Percentiles rank a stretch among this genome's conserved stretches.
Evolutionary conservation across 2,888 invertebrate genomes (phyloP).

Genomic region (Tetranychus piercei): DNA sequence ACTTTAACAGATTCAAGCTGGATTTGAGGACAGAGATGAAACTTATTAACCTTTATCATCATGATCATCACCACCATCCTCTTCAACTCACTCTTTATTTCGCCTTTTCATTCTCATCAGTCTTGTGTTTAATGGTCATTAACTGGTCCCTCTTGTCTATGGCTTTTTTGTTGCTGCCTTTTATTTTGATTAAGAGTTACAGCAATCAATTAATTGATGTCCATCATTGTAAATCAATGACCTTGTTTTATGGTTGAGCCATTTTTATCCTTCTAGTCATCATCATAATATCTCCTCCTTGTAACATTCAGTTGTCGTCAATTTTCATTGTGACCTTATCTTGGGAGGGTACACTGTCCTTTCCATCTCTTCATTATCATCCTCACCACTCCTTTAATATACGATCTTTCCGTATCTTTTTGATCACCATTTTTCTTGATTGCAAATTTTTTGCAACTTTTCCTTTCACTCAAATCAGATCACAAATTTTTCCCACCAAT

Average conservation of each 20-base stretch:
- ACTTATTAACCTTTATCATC: no score
- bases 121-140: neutral
- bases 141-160: neutral
- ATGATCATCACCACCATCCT: neutral
- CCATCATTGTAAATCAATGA: constrained; percentile 1
- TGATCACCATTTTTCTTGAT: neutral
- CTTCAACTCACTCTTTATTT: neutral
- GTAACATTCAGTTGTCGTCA: neutral
- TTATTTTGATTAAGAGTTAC: neutral
- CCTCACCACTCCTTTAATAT: neutral
- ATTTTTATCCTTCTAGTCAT: neutral
- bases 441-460: no score
- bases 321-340: neutral
- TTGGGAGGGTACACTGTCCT: neutral
- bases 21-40: no score
- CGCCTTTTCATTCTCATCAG: neutral
- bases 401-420: neutral
- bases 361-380: neutral
- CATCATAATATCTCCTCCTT: neutral
- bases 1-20: no score
- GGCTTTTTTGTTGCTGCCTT: neutral
- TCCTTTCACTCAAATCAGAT: no score
- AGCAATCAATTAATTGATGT: neutral
- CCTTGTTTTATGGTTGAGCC: neutral
- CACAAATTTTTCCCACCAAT: no score